phyloP scores from a whole-genome alignment of 2,888 invertebrate species.

The Diaperis boleti region DNA sequence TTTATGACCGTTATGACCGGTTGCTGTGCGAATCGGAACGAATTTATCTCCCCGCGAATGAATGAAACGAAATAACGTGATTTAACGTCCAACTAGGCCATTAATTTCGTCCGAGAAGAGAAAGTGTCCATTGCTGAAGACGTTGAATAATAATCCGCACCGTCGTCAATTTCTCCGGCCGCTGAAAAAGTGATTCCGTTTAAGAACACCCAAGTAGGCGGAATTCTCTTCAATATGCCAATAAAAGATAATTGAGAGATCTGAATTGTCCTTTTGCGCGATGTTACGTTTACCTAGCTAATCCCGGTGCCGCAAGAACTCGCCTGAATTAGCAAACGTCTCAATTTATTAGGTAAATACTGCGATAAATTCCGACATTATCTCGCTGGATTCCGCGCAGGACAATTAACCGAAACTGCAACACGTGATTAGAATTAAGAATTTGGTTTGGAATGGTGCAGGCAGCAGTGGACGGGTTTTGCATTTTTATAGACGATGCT shows the following conservation, averaged over 20 bases:
- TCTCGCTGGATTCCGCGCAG: conserved; percentile 22
- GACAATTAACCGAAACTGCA: conserved; percentile 20
- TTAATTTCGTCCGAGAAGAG: conserved; percentile 30
- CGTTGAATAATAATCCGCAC: conserved; percentile 26
- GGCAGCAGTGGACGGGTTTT: neutral
- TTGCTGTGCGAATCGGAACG: conserved; percentile 7
- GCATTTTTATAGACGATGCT: neutral
- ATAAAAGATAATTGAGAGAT: conserved; percentile 18
- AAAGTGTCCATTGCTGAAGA: conserved; percentile 26
- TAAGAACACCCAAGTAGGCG: neutral
- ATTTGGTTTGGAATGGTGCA: neutral
- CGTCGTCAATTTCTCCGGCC: conserved; percentile 5
- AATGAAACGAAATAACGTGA: conserved; percentile 26
- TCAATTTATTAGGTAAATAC: conserved; percentile 36
- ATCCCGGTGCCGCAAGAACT: conserved; percentile 21
- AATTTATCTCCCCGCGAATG: conserved; percentile 18
- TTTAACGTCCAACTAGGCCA: conserved; percentile 28
- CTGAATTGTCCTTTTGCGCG: neutral
- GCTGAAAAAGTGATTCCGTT: conserved; percentile 1
- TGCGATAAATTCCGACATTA: conserved; percentile 27
- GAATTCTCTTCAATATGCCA: neutral
- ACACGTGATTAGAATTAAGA: conserved; percentile 22
- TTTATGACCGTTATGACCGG: conserved; percentile 2
- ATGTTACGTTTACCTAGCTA: conserved; percentile 5
- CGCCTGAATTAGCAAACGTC: conserved; percentile 24